Percentiles rank a stretch among this genome's conserved stretches.
These are phyloP conservation scores for Pseudomyrmex concolor DNA, from an alignment of 1,140 invertebrate species.

Conservation along the genomic window DNA sequence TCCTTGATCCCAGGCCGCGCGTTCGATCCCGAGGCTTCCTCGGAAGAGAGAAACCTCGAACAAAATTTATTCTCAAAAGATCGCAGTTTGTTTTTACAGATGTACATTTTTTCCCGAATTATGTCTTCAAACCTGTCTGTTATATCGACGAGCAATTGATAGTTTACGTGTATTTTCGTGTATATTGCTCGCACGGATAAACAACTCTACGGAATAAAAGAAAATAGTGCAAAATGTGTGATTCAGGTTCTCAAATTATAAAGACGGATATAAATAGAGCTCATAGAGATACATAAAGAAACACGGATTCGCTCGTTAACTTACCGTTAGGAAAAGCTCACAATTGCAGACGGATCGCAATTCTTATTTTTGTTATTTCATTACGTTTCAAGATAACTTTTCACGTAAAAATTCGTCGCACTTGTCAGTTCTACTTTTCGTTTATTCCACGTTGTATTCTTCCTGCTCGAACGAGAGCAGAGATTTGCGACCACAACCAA, in stretches of 20 bases:
- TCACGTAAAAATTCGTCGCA: not conserved
- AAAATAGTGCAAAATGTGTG: too few species aligned
- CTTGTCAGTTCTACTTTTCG: not conserved
- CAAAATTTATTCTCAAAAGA: conserved; percentile 37
- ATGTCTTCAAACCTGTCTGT: not conserved
- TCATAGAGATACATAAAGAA: too few species aligned
- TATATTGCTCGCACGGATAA: too few species aligned
- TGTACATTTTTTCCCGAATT: conserved; percentile 17
- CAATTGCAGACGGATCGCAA: too few species aligned
- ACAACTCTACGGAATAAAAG: too few species aligned
- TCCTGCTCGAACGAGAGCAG: not conserved
- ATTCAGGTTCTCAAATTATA: too few species aligned
- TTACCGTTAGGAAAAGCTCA: too few species aligned
- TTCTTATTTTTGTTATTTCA: conserved; percentile 4
- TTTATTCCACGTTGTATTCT: not conserved
- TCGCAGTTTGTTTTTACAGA: conserved; percentile 31
- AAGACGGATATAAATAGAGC: too few species aligned
- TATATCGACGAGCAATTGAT: too few species aligned
- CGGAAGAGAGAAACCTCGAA: conserved; percentile 37
- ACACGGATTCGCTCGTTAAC: too few species aligned
- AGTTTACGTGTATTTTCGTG: too few species aligned
- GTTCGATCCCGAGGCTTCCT: conserved; percentile 23
- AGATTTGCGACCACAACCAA: not conserved
- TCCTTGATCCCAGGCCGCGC: not conserved
- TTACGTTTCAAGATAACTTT: not conserved